These are phyloP conservation scores for Callinectes sapidus DNA, from an alignment of 2,888 invertebrate species.

Conservation along the genomic window DNA sequence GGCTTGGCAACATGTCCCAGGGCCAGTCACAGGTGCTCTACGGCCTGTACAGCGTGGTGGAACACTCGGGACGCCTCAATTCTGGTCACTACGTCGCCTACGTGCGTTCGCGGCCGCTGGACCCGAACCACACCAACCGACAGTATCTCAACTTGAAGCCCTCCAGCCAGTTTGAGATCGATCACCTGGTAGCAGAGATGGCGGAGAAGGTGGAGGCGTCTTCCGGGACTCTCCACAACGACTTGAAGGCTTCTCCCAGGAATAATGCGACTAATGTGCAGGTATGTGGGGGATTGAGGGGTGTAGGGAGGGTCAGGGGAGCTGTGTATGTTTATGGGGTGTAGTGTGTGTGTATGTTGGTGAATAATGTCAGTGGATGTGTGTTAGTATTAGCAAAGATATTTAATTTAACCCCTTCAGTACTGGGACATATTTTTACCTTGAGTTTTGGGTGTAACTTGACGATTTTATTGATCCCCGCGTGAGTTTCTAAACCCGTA, in stretches of 20 bases:
- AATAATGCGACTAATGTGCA: conserved; percentile 49
- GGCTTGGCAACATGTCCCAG: conserved; percentile 59
- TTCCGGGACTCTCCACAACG: conserved; percentile 47
- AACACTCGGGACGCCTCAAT: conserved; percentile 93
- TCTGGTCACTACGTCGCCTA: conserved; percentile 96
- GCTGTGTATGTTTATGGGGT: too few species aligned
- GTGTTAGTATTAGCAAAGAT: too few species aligned
- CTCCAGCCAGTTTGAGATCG: conserved; percentile 66
- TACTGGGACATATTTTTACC: too few species aligned
- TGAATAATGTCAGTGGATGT: too few species aligned
- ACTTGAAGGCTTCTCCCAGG: conserved; percentile 36
- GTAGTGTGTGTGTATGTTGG: background rate
- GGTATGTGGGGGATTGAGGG: conserved; percentile 2
- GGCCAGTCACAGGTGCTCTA: conserved; percentile 81
- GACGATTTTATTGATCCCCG: too few species aligned
- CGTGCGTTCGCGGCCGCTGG: conserved; percentile 83
- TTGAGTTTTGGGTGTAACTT: too few species aligned
- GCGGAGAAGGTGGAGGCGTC: conserved; percentile 59
- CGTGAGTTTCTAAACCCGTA: too few species aligned
- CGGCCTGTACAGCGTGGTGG: conserved; percentile 95
- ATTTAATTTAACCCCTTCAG: too few species aligned
- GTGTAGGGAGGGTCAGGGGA: background rate
- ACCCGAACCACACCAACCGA: conserved; percentile 59
- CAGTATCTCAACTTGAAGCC: conserved; percentile 65
- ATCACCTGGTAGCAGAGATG: conserved; percentile 66